These are phyloP conservation scores for Glyptemys insculpta DNA, from an alignment of 2,797 vertebrate genomes.

Conservation along the genomic window DNA sequence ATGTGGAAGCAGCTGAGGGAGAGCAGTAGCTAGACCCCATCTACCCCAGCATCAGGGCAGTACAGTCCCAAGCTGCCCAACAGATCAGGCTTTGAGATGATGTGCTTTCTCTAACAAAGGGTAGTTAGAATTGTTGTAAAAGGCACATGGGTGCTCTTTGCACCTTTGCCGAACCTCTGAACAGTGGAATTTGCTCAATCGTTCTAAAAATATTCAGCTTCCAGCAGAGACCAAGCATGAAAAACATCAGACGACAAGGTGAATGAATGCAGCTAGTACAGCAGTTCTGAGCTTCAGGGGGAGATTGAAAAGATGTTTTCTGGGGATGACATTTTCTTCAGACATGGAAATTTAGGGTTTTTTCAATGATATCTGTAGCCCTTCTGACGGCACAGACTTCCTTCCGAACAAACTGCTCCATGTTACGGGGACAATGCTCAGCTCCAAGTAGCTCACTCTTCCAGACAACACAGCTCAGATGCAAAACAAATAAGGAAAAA, in stretches of 20 bases:
- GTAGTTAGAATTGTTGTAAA: background rate
- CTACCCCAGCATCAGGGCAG: background rate
- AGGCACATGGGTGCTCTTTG: background rate
- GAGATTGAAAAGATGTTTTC: background rate
- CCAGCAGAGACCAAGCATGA: background rate
- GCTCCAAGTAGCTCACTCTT: background rate
- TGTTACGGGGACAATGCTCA: background rate
- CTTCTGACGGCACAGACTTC: background rate
- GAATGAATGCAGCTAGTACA: background rate
- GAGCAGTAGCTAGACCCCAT: background rate
- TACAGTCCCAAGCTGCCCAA: background rate
- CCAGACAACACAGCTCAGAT: background rate
- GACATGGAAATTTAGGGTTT: background rate
- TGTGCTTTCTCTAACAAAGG: fast-evolving
- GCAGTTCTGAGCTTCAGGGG: background rate
- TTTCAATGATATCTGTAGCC: background rate
- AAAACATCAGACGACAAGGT: background rate
- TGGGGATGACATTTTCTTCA: background rate
- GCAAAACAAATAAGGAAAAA: background rate
- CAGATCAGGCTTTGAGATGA: background rate
- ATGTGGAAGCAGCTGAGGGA: background rate
- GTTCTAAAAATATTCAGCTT: constrained; percentile 1
- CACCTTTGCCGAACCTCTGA: background rate
- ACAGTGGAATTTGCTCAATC: background rate
- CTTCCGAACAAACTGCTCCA: background rate